phyloP scores from a whole-genome alignment of 2,888 invertebrate genomes.

The Cecidostiba fungosa region DNA sequence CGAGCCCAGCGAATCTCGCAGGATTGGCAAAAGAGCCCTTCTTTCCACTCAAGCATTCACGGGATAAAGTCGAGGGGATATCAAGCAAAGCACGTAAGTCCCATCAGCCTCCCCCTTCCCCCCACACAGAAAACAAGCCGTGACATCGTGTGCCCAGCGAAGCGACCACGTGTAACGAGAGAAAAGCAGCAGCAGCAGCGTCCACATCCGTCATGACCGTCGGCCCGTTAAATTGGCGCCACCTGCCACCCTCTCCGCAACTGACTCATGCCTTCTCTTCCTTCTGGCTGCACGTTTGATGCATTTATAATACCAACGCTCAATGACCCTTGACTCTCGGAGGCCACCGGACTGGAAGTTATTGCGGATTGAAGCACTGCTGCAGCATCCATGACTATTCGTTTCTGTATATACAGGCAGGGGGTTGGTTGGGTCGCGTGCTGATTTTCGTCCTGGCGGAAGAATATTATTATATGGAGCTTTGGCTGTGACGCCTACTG shows the following conservation, averaged over 20 bases:
- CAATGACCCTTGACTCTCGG: conserved; percentile 76
- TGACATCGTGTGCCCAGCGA: conserved; percentile 77
- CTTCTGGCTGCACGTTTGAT: conserved; percentile 73
- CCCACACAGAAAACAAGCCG: conserved; percentile 77
- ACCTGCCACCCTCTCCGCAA: conserved; percentile 79
- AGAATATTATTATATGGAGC: conserved; percentile 26
- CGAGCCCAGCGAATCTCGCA: conserved; percentile 29
- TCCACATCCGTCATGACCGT: conserved; percentile 78
- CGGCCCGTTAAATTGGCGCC: conserved; percentile 80
- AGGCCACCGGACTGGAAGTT: conserved; percentile 69
- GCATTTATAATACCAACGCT: conserved; percentile 77
- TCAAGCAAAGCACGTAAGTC: neutral
- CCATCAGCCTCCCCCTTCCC: neutral
- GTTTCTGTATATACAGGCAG: neutral
- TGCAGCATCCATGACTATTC: conserved; percentile 9
- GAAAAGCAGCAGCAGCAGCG: conserved; percentile 67
- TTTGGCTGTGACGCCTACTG: neutral
- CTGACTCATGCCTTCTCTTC: conserved; percentile 55
- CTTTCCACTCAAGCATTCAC: neutral
- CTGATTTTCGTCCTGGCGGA: conserved; percentile 26
- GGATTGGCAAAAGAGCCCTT: conserved; percentile 31
- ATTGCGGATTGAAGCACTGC: conserved; percentile 49
- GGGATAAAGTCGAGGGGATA: conserved; percentile 9
- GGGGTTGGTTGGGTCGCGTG: conserved; percentile 5
- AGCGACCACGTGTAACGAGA: conserved; percentile 74